phyloP scores from a whole-genome alignment of 2,113 vertebrate species.

The Taurulus bubalis region DNA sequence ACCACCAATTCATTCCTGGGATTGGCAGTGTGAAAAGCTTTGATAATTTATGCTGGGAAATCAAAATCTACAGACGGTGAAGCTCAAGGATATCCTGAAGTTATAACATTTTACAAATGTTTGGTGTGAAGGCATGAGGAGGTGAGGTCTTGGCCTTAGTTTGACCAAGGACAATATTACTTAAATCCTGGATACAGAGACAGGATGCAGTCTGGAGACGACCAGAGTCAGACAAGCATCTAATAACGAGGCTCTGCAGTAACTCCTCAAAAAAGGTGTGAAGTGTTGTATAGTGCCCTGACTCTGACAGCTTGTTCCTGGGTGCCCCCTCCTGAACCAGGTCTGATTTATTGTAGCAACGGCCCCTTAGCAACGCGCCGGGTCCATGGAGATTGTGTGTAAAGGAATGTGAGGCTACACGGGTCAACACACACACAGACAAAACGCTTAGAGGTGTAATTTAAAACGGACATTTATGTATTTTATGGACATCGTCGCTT shows the following conservation, averaged over 20 bases:
- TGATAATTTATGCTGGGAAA: not conserved
- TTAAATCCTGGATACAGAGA: not conserved
- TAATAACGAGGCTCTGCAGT: not conserved
- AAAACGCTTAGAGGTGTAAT: not conserved
- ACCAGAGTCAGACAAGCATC: too few relatives aligned
- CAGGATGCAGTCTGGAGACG: not conserved
- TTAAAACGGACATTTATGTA: not conserved
- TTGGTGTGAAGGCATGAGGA: not conserved
- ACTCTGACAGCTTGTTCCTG: not conserved
- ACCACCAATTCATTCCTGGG: not conserved
- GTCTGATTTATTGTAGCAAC: conserved; percentile 86
- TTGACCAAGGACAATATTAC: not conserved
- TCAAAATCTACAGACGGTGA: not conserved
- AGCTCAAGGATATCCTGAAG: too few relatives aligned
- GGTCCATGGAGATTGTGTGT: conserved; percentile 69
- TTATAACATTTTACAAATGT: not conserved
- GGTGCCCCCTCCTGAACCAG: conserved; percentile 58
- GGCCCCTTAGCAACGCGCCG: conserved; percentile 74
- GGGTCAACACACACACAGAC: not conserved
- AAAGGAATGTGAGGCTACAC: conserved; percentile 70
- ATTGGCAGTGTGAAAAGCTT: not conserved
- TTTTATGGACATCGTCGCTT: conserved; percentile 12
- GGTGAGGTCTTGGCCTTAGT: not conserved
- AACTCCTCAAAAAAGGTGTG: not conserved
- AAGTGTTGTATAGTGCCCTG: not conserved